Evolutionary conservation across 1,140 invertebrate genomes (phyloP), one percentile per base, ranked within the genome.

Genomic region (Drosophila ananassae): DNA sequence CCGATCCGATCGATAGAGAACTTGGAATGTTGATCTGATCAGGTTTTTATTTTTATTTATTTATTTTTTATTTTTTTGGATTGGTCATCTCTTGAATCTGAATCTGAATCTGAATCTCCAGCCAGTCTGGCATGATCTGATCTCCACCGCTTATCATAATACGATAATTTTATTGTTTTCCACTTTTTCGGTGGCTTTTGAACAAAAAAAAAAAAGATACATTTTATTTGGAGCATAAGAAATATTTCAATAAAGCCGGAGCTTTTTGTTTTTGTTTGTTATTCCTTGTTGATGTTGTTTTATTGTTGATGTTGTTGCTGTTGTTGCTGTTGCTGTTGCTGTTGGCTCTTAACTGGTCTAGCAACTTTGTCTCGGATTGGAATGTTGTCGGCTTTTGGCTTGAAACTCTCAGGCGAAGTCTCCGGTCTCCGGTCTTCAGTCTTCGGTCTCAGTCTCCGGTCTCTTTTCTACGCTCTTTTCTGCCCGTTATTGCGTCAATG

Each of bases 371-470:
- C 62, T 58, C 57, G 50, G 83, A 77, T 89, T 67, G 83, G 83
- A 87, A 89, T 89, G 83, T 82, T 82, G 83, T 71, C 87, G 69
- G 74, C 69, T 78, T 83, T 83, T 80, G 73, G 79, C 59, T 73
- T 77, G 12, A 56, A 56, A 13, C 61, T 57, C 55, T 50, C 58
- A 12, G 58, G 57, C 53, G 12, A 28, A 46, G 28, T 53, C 69
- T 50, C 32, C 5, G 21, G 46, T 46, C 52, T 37, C 48, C 53
- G 56, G 25, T 69, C 69, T 56, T n/a, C n/a, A n/a, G n/a, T 7
- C 22, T 32, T 25, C 32, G 47, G 25, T 0, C 32, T 3, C 17
- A 46, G 46, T 46, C 52, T 37, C 48, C 53, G 56, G 25, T 69
- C 69, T 56, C 60, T 73, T 2, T 46, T 17, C 30, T 68, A 37